Evolutionary conservation across 2,888 invertebrate genomes (phyloP).

Genomic region (Eumacrocentrus americanus): DNA sequence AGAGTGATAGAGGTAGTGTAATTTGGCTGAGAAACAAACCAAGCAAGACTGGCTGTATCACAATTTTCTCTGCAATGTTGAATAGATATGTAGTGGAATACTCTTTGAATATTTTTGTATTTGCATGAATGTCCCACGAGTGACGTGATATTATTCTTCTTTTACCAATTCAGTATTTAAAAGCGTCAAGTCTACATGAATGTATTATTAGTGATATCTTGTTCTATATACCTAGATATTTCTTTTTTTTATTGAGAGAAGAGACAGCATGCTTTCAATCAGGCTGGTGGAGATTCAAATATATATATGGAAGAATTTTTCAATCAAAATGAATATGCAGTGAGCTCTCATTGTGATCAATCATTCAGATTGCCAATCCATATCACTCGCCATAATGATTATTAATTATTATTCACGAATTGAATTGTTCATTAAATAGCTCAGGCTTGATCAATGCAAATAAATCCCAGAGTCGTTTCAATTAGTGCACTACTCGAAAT

Average conservation of each 20-base stretch:
- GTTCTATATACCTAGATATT: background rate
- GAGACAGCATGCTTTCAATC: too few relatives aligned
- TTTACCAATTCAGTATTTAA: slow-evolving; percentile 9
- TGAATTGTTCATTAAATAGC: slow-evolving; percentile 1
- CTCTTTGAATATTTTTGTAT: background rate
- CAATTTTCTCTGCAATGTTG: slow-evolving; percentile 22
- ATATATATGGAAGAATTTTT: too few relatives aligned
- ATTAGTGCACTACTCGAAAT: background rate
- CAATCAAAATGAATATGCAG: too few relatives aligned
- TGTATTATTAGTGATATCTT: background rate
- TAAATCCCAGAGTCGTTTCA: slow-evolving; percentile 1
- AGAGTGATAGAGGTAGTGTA: background rate
- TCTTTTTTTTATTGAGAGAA: too few relatives aligned
- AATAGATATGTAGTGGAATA: background rate
- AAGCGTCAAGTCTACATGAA: background rate
- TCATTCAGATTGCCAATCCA: too few relatives aligned
- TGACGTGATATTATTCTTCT: slow-evolving; percentile 8
- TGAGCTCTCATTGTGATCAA: too few relatives aligned
- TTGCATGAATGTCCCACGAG: background rate
- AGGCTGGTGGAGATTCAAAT: too few relatives aligned
- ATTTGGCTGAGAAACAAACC: slow-evolving; percentile 22
- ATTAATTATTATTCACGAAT: slow-evolving; percentile 15
- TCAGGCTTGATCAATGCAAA: slow-evolving; percentile 2
- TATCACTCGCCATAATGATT: background rate
- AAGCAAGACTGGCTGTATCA: background rate